Evolutionary conservation across 2,888 invertebrate genomes (phyloP), one percentile per base, ranked within the genome.

Genomic region (Microctonus hyperodae): DNA sequence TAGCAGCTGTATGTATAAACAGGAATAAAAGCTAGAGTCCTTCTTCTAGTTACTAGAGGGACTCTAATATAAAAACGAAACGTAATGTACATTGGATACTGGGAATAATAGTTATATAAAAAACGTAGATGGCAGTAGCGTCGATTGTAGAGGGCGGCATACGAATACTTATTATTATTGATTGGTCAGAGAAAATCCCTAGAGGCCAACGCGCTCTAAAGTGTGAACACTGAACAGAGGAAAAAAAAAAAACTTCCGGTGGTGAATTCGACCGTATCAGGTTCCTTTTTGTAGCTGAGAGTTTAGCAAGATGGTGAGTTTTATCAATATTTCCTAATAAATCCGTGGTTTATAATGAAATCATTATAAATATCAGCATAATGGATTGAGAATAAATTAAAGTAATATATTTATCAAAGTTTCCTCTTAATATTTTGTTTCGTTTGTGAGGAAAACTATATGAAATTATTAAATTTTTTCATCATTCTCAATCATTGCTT

Each of bases 301-400:
- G 57, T 60, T 69, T 51, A 64, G 61, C 74, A 77, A 75, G 71
- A 79, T 79, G 79, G 79, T 79, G 73, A 78, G 79, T 78, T 55
- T 68, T 2, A 0, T 5, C 13, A 55, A 1, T 6, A 20, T 31
- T 53, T n/a, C 7, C 0, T 16, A 9, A 28, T 35, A 73, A 72
- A 78, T 78, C 78, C 55, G 2, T 13, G 11, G 25, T 65, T 71
- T 67, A 23, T 5, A 6, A 4, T 10, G n/a, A 35, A 72, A 79
- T 79, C 78, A n/a, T 28, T 6, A 22, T 33, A 5, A 33, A 60
- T 56, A 9, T 20, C 40, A 2, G 1, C 35, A 63, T n/a, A 64
- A 63, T 51, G 2, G 16, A 31, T 10, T n/a, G 7, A 16, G 0
- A 57, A 55, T 28, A 13, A 10, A 57, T 23, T 1, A 9, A 22